A percentile compares a stretch with the other conserved stretches of the same genome.
These are phyloP conservation scores for Patagioenas fasciata DNA, from an alignment of 2,113 vertebrate genomes.

Conservation along the genomic window DNA sequence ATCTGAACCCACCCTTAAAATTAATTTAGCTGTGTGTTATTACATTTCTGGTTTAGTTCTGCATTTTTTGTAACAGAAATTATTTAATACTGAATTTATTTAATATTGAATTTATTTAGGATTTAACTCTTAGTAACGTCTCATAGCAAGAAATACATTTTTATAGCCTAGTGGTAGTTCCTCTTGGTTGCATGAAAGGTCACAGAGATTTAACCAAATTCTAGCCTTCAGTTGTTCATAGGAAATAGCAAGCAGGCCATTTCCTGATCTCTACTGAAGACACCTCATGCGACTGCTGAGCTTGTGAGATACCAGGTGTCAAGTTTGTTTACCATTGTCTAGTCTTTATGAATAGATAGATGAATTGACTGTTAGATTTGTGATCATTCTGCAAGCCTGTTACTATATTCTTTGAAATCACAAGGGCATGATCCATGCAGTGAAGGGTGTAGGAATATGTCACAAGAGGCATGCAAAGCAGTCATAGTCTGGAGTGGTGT, in stretches of 20 bases:
- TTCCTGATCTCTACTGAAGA: neutral
- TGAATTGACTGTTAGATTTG: neutral
- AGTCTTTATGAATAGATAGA: neutral
- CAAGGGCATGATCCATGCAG: neutral
- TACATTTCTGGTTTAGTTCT: neutral
- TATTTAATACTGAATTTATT: neutral
- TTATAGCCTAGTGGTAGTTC: neutral
- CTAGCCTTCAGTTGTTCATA: neutral
- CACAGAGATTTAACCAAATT: neutral
- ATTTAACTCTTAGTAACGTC: neutral
- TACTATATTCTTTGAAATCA: neutral
- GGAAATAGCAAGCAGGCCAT: neutral
- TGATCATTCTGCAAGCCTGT: neutral
- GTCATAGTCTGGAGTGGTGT: neutral
- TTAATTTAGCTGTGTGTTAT: neutral
- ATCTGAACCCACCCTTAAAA: neutral
- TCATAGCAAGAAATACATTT: neutral
- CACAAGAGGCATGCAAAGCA: neutral
- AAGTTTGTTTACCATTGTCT: neutral
- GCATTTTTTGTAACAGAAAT: neutral
- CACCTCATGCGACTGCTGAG: accelerated
- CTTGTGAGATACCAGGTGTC: neutral
- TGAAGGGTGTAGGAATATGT: neutral
- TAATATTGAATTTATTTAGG: neutral
- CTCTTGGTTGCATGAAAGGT: neutral